Base-by-base conservation (phyloP, 2,888 invertebrate species). In the Rotaria magnacalcarata region DNA sequence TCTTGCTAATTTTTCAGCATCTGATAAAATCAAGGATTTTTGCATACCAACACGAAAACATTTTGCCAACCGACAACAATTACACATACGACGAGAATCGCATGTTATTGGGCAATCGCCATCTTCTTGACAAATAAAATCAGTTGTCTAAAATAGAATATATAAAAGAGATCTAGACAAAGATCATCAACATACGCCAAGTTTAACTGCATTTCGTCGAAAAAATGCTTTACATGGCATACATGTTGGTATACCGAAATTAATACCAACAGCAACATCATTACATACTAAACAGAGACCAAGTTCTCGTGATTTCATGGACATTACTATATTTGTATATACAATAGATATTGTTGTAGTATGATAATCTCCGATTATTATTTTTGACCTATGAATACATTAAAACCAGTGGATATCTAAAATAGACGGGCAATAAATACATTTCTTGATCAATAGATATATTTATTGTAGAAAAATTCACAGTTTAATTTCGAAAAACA, bases 1-100 rank as follows among this genome's bases (percentile, higher is more conserved):
- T 27, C 67, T 21, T 67, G 67, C 67, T 67, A 27, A 27, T 34
- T 34, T 67, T 34, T 67, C 34, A 16, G 27, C 16, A 16, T 67
- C 67, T 0, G 67, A 67, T 67, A 67, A 16, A 27, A 67, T 67
- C 11, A 34, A 11, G 2, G 34, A 67, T 67, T 11, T 27, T 34
- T 67, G 67, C 67, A 67, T 67, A 16, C 67, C 67, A 67, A 27
- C 67, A 16, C 67, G 67, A 67, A 67, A 67, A 34, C 67, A 67
- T 67, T 67, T 67, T 34, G 67, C 67, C 34, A 67, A 67, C 19
- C 67, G 67, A 34, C 67, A 67, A 67, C 67, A 67, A 67, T 67
- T 67, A 67, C 67, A 67, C 34, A 27, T 67, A 27, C 67, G 67
- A 27, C 67, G 67, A 27, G 8, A 27, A 16, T 67, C 67, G 14